phyloP scores from a whole-genome alignment of 2,888 invertebrate genomes.

The Nymphalis urticae region DNA sequence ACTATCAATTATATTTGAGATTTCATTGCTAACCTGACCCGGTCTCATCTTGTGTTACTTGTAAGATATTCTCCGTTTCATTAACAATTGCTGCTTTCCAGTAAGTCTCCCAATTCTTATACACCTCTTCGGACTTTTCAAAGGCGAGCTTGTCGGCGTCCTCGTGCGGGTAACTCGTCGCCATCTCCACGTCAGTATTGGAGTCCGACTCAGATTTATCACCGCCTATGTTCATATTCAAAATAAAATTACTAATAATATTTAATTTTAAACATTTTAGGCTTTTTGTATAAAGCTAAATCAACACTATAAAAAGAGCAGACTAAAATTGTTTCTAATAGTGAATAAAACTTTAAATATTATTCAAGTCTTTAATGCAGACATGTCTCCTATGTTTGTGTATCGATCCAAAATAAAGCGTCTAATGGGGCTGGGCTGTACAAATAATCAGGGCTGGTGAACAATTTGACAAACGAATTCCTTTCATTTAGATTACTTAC shows the following conservation, averaged over 20 bases:
- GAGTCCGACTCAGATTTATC: conserved; percentile 63
- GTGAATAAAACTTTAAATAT: no score
- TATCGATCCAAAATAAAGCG: not conserved
- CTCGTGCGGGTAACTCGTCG: conserved; percentile 43
- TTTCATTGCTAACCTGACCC: not conserved
- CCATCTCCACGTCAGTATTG: conserved; percentile 61
- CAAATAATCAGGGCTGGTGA: not conserved
- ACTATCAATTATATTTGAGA: no score
- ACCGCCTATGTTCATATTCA: no score
- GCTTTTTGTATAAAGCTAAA: no score
- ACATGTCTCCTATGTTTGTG: not conserved
- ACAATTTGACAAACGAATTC: no score
- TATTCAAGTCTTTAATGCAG: no score
- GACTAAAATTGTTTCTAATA: no score
- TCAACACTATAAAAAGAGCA: no score
- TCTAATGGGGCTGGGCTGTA: not conserved
- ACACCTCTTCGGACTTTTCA: conserved; percentile 67
- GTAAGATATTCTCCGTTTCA: conserved; percentile 54
- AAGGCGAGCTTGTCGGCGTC: conserved; percentile 56
- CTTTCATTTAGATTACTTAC: no score
- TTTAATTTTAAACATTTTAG: not conserved
- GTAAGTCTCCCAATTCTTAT: conserved; percentile 65
- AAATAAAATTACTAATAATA: no score
- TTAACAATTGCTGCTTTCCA: conserved; percentile 55
- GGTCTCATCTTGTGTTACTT: conserved; percentile 56